These are phyloP conservation scores for Saturnia pavonia DNA, from an alignment of 2,888 invertebrate genomes.

Conservation along the genomic window DNA sequence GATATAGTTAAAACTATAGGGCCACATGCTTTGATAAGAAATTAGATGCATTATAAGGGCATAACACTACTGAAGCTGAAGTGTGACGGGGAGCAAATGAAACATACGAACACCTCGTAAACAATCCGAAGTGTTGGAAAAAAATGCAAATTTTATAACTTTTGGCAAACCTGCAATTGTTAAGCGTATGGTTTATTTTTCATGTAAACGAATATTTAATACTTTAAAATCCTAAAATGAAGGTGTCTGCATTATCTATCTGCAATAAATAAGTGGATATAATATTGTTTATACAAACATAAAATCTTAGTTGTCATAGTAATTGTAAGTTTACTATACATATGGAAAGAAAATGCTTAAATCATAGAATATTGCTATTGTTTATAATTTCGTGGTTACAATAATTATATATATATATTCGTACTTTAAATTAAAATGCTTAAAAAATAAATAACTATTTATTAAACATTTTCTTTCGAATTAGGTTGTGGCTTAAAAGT, in stretches of 20 bases:
- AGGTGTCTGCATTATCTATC: slow-evolving; percentile 45
- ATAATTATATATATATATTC: no score
- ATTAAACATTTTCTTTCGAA: background rate
- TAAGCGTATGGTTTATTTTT: slow-evolving; percentile 58
- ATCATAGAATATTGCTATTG: no score
- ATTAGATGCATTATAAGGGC: slow-evolving; percentile 27
- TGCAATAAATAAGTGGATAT: slow-evolving; percentile 41
- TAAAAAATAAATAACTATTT: background rate
- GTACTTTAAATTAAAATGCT: no score
- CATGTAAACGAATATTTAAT: slow-evolving; percentile 37
- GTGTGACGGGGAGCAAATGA: slow-evolving; percentile 54
- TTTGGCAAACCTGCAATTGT: slow-evolving; percentile 82
- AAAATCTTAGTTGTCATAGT: background rate
- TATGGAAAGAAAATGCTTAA: background rate
- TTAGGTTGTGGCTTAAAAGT: background rate
- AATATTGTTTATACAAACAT: slow-evolving; percentile 14
- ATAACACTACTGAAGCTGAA: slow-evolving; percentile 44
- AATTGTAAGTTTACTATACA: background rate
- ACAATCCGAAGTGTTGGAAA: slow-evolving; percentile 66
- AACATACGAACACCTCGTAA: slow-evolving; percentile 49
- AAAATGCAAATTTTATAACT: slow-evolving; percentile 81
- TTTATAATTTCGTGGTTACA: no score
- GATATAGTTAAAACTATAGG: background rate
- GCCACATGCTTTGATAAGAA: slow-evolving; percentile 21
- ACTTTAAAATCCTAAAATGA: slow-evolving; percentile 41